Evolutionary conservation across 2,797 vertebrate genomes (phyloP).

Genomic region (Chelidonichthys spinosus): DNA sequence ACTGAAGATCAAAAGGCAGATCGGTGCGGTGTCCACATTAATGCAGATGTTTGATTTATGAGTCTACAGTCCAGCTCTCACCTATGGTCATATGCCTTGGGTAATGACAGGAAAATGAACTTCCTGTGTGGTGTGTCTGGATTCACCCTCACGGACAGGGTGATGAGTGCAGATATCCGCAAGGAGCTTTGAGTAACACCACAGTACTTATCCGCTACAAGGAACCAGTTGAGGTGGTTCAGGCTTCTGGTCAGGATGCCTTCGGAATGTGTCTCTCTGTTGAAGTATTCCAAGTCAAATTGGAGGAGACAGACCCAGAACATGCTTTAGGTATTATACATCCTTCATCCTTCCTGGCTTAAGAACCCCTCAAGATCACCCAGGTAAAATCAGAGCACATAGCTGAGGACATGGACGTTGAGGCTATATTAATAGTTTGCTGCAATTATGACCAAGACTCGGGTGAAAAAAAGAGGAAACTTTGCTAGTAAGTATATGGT

Average conservation of each 20-base stretch:
- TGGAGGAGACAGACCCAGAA: neutral
- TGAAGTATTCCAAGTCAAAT: neutral
- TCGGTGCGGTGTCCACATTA: neutral
- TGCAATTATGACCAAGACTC: neutral
- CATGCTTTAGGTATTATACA: neutral
- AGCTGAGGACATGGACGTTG: neutral
- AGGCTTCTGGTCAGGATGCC: conserved; percentile 4
- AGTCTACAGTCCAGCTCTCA: conserved; percentile 5
- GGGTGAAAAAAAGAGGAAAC: neutral
- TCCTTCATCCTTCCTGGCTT: neutral
- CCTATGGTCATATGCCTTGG: neutral
- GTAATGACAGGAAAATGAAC: conserved; percentile 14
- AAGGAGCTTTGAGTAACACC: conserved; percentile 8
- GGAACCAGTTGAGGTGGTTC: neutral
- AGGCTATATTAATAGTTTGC: neutral
- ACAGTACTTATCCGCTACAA: neutral
- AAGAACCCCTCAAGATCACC: neutral
- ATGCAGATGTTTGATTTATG: conserved; percentile 15
- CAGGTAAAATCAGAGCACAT: neutral
- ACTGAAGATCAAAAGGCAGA: conserved; percentile 20
- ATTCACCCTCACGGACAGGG: conserved; percentile 1
- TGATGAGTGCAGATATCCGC: conserved; percentile 10
- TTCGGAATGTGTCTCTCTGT: neutral
- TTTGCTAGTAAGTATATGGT: neutral
- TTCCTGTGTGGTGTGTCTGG: conserved; percentile 1